Base-by-base conservation (phyloP, 2,113 vertebrate species). In the Poeciliopsis prolifica region DNA sequence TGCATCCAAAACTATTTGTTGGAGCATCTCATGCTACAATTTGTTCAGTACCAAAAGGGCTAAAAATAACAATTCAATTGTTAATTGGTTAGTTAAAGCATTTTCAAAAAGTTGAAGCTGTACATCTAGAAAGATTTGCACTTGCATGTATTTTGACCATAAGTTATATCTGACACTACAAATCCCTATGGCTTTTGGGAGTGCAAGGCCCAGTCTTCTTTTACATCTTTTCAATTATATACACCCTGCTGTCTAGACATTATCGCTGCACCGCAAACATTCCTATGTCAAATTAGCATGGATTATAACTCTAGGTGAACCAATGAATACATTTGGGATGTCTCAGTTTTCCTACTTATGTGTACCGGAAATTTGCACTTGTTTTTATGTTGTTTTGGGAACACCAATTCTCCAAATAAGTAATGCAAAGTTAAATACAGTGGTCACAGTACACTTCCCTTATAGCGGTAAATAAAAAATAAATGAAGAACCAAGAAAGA, bases 221-320 rank as follows among this genome's bases (percentile, higher is more conserved):
- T 94, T 94, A 92, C 93, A 94, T 84, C 88, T 93, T 83, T 90
- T 94, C 86, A 94, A 94, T 95, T 92, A 94, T 94, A 91, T 83
- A 94, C 78, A 79, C 79, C 70, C 74, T 65, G 72, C 80, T 71
- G 93, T 94, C 93, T 92, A 87, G 94, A 92, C 92, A 80, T 90
- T 31, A 85, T 68, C 83, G 89, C 74, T 82, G 68, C 72, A 64
- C 71, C 76, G 79, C 70, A 70, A 86, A 89, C 44, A 86, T 74
- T 65, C 60, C 62, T 35, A 74, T 72, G 72, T 77, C 61, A 44
- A 61, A 75, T 40, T 65, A 44, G 7, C 68, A 60, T 58, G 24
- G n/a, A 68, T 70, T 42, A 35, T 37, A 19, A 65, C 14, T 30
- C 74, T 75, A 22, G 19, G 19, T 67, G 13, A 3, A 11, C 31